These are phyloP conservation scores for Drosophila erecta DNA, from an alignment of 1,140 invertebrate species.

Conservation along the genomic window DNA sequence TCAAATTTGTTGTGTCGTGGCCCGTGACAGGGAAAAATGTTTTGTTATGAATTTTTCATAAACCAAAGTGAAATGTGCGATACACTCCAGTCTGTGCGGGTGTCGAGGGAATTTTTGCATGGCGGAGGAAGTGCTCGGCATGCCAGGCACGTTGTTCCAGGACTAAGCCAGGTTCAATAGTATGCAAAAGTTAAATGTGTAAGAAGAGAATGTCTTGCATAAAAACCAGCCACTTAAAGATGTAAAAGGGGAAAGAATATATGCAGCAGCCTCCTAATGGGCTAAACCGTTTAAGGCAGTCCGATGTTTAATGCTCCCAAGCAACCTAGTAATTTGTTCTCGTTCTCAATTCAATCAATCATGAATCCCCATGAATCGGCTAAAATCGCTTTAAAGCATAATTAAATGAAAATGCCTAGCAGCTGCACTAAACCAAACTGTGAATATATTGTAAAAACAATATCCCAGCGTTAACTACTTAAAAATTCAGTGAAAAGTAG, in stretches of 20 bases:
- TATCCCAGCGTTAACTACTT: neutral
- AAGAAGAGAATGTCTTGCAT: constrained; percentile 15
- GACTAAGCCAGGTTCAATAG: constrained; percentile 43
- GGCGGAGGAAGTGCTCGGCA: constrained; percentile 5
- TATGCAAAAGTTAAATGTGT: constrained; percentile 42
- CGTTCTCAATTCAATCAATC: too few species aligned
- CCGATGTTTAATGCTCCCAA: too few species aligned
- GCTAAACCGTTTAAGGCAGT: neutral
- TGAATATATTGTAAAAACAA: neutral
- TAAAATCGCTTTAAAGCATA: too few species aligned
- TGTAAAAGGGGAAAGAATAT: neutral
- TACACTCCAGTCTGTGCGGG: constrained; percentile 5
- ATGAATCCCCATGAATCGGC: too few species aligned
- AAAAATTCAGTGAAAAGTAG: neutral
- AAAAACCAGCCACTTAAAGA: constrained; percentile 3
- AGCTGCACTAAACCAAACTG: too few species aligned
- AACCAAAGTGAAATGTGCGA: constrained; percentile 57
- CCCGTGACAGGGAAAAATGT: constrained; percentile 52
- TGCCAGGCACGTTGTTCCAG: constrained; percentile 39
- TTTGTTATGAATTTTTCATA: constrained; percentile 68
- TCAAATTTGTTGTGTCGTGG: constrained; percentile 47
- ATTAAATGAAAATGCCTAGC: too few species aligned
- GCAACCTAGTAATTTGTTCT: too few species aligned
- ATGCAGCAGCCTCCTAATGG: constrained; percentile 1
- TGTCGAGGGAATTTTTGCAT: neutral